Conservation (phyloP, 2,888 invertebrate genomes). For the Zaprionus bogoriensis region DNA sequence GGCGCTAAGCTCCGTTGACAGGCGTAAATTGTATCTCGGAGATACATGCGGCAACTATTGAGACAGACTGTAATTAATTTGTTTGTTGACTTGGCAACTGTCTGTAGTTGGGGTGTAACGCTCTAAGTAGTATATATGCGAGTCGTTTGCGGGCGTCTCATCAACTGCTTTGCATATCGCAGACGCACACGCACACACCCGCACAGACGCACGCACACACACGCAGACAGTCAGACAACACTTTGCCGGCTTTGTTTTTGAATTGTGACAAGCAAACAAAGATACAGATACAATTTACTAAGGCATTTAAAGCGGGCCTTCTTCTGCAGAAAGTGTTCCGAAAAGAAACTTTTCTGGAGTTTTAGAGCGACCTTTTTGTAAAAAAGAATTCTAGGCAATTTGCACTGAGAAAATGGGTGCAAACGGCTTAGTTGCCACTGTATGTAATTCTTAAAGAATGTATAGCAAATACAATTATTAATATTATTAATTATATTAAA, state of each 20-base stretch:
- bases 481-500: too few relatives aligned
- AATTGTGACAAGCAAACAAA: constrained; percentile 33
- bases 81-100: constrained; percentile 75
- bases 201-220: constrained; percentile 1
- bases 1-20: constrained; percentile 70
- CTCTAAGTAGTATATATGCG: constrained; percentile 53
- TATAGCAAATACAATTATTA: too few relatives aligned
- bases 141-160: constrained; percentile 63
- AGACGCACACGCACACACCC: constrained; percentile 9
- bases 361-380: background rate
- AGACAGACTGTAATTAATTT: constrained; percentile 75
- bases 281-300: constrained; percentile 23
- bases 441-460: too few relatives aligned
- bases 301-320: constrained; percentile 22
- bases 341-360: constrained; percentile 12
- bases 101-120: constrained; percentile 28
- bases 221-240: constrained; percentile 1
- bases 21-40: constrained; percentile 53
- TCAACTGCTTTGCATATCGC: constrained; percentile 69
- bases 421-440: too few relatives aligned
- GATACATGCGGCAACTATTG: constrained; percentile 68
- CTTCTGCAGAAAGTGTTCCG: background rate
- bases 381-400: background rate
- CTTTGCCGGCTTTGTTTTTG: constrained; percentile 43
- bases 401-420: background rate